phyloP scores from a whole-genome alignment of 2,113 vertebrate species.

The Rhea americana region DNA sequence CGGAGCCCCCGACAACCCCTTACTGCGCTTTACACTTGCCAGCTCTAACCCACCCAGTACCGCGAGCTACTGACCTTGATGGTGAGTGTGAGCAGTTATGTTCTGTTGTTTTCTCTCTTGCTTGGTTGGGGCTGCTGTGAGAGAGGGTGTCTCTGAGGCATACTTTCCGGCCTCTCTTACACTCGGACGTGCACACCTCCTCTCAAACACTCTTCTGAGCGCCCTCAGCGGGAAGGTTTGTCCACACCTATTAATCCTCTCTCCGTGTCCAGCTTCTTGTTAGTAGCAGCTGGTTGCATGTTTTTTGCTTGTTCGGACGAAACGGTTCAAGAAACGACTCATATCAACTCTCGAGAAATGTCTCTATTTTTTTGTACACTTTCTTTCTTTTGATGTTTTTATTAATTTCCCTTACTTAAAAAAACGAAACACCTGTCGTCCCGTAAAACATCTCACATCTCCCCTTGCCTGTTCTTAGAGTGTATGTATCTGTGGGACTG shows the following conservation, averaged over 20 bases:
- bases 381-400: conserved; percentile 74
- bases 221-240: conserved; percentile 88
- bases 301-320: conserved; percentile 86
- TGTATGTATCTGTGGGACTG: conserved; percentile 86
- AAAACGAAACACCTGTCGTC: conserved; percentile 80
- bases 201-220: conserved; percentile 89
- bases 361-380: conserved; percentile 74
- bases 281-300: conserved; percentile 88
- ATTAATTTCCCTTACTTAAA: conserved; percentile 78
- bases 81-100: conserved; percentile 85
- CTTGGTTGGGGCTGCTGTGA: conserved; percentile 89
- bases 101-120: conserved; percentile 89
- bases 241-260: conserved; percentile 87
- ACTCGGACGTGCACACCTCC: conserved; percentile 87
- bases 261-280: conserved; percentile 84
- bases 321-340: conserved; percentile 81
- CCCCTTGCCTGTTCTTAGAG: conserved; percentile 84
- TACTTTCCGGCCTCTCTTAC: conserved; percentile 86
- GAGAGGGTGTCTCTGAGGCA: conserved; percentile 87
- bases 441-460: conserved; percentile 83
- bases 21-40: conserved; percentile 84
- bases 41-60: conserved; percentile 75
- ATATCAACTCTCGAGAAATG: conserved; percentile 82
- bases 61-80: conserved; percentile 80
- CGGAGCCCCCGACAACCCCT: conserved; percentile 68